phyloP scores from a whole-genome alignment of 2,113 vertebrate species.

The Vombatus ursinus region DNA sequence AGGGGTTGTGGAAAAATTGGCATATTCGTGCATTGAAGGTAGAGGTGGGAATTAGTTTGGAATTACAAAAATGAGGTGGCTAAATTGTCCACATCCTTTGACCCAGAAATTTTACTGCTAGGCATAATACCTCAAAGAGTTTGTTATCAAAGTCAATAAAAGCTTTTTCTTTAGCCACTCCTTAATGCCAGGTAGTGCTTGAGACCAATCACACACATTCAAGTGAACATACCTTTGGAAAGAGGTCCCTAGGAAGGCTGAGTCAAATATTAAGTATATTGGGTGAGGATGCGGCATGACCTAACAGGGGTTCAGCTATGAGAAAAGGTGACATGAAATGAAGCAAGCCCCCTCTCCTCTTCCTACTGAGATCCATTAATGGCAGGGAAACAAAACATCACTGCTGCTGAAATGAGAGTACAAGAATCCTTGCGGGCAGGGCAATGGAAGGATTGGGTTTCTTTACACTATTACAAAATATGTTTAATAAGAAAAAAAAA shows the following conservation, averaged over 20 bases:
- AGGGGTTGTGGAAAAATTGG: neutral
- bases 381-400: conserved; percentile 44
- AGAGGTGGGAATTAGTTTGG: neutral
- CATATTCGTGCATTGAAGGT: neutral
- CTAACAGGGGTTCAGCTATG: conserved; percentile 55
- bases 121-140: neutral
- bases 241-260: neutral
- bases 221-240: conserved; percentile 50
- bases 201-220: conserved; percentile 54
- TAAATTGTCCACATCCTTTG: neutral
- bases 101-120: neutral
- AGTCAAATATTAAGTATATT: conserved; percentile 68
- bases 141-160: neutral
- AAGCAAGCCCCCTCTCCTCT: conserved; percentile 17
- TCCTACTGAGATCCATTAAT: conserved; percentile 59
- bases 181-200: conserved; percentile 74
- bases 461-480: conserved; percentile 67
- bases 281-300: conserved; percentile 59
- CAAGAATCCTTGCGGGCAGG: conserved; percentile 34
- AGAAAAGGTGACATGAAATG: conserved; percentile 30
- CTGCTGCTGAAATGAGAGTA: conserved; percentile 42
- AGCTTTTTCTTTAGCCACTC: conserved; percentile 19
- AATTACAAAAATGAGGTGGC: neutral
- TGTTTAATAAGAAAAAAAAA: conserved; percentile 65
- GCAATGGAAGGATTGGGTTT: conserved; percentile 54